These are phyloP conservation scores for Calidris pygmaea DNA, from an alignment of 2,113 vertebrate genomes.

Conservation along the genomic window DNA sequence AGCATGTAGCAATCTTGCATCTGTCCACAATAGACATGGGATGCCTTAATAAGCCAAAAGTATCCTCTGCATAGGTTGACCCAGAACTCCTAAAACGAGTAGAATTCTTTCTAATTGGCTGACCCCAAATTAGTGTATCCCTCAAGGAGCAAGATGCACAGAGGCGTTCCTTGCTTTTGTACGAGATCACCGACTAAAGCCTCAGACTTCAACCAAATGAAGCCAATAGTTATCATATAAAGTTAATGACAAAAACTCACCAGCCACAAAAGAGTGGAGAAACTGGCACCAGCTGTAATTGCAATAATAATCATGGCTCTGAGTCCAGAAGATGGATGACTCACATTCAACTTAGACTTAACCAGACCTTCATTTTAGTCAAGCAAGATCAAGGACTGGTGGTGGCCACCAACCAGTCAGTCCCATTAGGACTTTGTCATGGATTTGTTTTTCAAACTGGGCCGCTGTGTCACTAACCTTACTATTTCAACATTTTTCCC, in stretches of 20 bases:
- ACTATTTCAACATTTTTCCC: background rate
- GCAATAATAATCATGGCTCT: background rate
- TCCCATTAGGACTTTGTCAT: background rate
- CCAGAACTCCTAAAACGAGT: background rate
- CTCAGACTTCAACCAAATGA: background rate
- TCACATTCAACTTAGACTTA: background rate
- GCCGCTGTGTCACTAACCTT: background rate
- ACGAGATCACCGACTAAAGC: background rate
- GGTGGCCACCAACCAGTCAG: too few species aligned
- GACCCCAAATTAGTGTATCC: background rate
- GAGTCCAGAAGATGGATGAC: background rate
- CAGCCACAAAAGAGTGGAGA: background rate
- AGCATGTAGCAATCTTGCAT: background rate
- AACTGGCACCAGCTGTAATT: background rate
- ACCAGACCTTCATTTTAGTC: background rate
- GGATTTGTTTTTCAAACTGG: background rate
- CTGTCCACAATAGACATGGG: rapidly evolving
- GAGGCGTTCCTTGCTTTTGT: background rate
- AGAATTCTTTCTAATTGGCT: background rate
- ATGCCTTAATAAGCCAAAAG: background rate
- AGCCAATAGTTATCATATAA: background rate
- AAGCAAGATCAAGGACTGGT: background rate
- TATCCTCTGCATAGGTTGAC: background rate
- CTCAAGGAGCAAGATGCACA: background rate
- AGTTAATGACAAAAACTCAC: background rate